These are phyloP conservation scores for Oenanthe melanoleuca DNA, from an alignment of 2,113 vertebrate species.

Conservation along the genomic window DNA sequence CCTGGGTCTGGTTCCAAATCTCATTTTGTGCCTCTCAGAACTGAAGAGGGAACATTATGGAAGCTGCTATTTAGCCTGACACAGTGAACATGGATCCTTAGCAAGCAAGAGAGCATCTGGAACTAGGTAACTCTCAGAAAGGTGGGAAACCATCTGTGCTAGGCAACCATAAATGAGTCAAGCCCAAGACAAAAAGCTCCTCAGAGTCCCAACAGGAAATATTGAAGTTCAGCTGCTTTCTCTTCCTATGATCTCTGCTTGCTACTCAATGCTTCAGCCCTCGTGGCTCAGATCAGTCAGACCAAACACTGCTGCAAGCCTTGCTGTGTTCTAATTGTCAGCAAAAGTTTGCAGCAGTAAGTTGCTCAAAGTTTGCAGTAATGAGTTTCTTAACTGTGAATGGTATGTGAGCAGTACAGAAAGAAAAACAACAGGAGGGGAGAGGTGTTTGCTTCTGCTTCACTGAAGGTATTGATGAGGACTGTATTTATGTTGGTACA, in stretches of 20 bases:
- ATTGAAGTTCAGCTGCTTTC: neutral
- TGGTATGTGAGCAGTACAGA: neutral
- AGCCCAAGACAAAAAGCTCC: neutral
- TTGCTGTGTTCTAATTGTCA: neutral
- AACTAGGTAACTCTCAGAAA: neutral
- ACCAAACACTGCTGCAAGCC: neutral
- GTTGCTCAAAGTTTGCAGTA: neutral
- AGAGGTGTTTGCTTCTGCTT: neutral
- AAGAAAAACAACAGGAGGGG: neutral
- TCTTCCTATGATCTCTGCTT: neutral
- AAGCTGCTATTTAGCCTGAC: neutral
- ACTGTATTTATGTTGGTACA: neutral
- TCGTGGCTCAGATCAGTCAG: neutral
- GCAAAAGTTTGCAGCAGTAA: neutral
- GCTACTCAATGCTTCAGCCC: neutral
- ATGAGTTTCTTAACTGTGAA: neutral
- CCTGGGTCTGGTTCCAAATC: neutral
- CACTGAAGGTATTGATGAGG: neutral
- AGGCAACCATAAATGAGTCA: neutral
- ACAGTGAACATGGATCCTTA: accelerated
- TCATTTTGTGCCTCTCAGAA: neutral
- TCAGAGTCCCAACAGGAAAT: neutral
- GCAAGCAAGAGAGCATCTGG: neutral
- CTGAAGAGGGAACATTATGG: neutral
- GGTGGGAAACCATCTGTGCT: neutral